phyloP scores from a whole-genome alignment of 2,888 invertebrate species.

The Xestoiulus laeticollis region DNA sequence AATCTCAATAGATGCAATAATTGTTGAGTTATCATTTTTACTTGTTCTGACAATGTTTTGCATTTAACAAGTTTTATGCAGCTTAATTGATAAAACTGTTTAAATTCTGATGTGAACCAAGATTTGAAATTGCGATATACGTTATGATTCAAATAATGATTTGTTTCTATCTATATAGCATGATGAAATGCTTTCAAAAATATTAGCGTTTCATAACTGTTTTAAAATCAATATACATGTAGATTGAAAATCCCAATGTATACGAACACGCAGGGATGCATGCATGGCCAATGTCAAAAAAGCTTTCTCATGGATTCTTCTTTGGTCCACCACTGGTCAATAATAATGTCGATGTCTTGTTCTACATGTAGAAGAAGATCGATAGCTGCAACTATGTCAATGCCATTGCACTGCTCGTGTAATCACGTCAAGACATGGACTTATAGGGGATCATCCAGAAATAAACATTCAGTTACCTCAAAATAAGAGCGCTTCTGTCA shows the following conservation, averaged over 20 bases:
- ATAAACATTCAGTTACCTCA: not conserved
- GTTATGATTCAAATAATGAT: no score
- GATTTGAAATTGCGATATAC: no score
- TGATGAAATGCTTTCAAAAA: not conserved
- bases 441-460: not conserved
- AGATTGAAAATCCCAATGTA: not conserved
- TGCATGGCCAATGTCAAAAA: conserved; percentile 7
- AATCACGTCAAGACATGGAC: not conserved
- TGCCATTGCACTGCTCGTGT: not conserved
- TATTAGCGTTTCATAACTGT: not conserved
- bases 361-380: no score
- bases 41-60: no score
- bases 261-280: not conserved
- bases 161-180: no score
- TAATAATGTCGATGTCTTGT: conserved; percentile 7
- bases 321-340: not conserved
- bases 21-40: no score
- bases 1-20: no score
- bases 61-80: no score
- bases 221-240: not conserved
- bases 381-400: not conserved
- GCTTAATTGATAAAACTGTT: no score
- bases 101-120: no score
- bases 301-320: not conserved
- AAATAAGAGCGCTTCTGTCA: not conserved